Conservation (phyloP, 2,113 vertebrate genomes). For the Sturnira hondurensis region DNA sequence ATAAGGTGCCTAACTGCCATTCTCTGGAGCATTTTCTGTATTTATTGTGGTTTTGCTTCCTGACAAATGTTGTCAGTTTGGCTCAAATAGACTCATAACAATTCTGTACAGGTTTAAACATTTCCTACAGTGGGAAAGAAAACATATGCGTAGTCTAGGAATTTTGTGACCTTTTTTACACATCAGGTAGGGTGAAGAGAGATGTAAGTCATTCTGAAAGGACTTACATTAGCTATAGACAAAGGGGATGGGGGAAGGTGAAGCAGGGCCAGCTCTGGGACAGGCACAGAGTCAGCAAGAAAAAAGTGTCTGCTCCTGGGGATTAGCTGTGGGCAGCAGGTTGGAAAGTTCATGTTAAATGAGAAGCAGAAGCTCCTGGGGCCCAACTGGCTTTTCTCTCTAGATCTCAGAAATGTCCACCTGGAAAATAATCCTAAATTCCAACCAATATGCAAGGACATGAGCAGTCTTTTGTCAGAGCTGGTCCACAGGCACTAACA, state of each 20-base stretch:
- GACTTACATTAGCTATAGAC: not conserved
- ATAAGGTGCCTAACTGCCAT: too few relatives aligned
- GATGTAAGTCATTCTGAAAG: not conserved
- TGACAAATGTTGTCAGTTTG: too few relatives aligned
- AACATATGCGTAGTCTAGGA: not conserved
- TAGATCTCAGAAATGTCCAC: too few relatives aligned
- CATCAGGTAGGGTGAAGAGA: not conserved
- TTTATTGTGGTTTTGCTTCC: too few relatives aligned
- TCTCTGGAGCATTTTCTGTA: too few relatives aligned
- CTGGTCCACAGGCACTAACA: not conserved
- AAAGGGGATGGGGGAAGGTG: not conserved
- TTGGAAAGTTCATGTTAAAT: not conserved
- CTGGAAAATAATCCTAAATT: too few relatives aligned
- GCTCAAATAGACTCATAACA: too few relatives aligned
- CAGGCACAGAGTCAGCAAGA: not conserved
- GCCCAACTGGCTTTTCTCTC: too few relatives aligned
- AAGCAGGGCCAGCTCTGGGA: not conserved
- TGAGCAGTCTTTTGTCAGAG: not conserved
- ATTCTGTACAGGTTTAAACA: too few relatives aligned
- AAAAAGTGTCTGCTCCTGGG: not conserved
- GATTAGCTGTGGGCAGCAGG: not conserved
- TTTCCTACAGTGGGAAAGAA: not conserved
- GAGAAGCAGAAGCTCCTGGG: not conserved
- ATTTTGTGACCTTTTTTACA: not conserved
- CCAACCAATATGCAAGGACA: too few relatives aligned